Evolutionary conservation across 2,888 invertebrate genomes (phyloP), one percentile per base, ranked within the genome.

Genomic region (Gari tellinella): DNA sequence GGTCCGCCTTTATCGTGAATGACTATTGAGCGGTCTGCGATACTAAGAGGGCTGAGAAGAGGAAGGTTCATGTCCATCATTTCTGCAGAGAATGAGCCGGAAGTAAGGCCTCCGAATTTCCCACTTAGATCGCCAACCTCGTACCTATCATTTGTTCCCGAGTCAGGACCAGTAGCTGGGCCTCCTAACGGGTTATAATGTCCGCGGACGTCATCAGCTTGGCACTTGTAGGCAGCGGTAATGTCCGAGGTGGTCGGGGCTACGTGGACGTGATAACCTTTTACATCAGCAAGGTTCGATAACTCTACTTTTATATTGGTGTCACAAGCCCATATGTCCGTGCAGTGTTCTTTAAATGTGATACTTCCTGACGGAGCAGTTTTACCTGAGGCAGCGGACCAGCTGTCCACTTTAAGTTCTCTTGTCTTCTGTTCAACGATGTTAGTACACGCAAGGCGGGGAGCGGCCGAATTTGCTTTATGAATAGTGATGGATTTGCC

Each of bases 101-200:
- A 95, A 76, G 94, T 95, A 15, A 97, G 92, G 10, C 62, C 57
- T 0, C 97, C 97, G 90, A 96, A 94, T 92, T 98, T 98, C 21
- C 97, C 97, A 61, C 96, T 95, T 14, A 98, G 92, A 90, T 98
- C 97, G 1, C 98, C 98, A 7, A 97, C 93, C 0, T 96, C 95
- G 88, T 97, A 98, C 90, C 96, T 96, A 91, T 98, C 97, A 90
- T 97, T 60, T 14, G 82, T 74, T 8, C 80, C 81, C 1, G 37
- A 25, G 0, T 64, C 37, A 14, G 77, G 72, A 21, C 73, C 51
- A 0, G 63, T 63, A 26, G 43, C 66, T 2, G 62, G 53, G 15
- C 92, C 91, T 51, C 88, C 86, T 67, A 92, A 94, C 0, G 98
- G 98, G 92, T 97, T 97, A 88, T 94, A 96, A 40, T 96, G 92